Evolutionary conservation across 1,140 invertebrate species (phyloP).

Genomic region (Trachelipus rathkii): DNA sequence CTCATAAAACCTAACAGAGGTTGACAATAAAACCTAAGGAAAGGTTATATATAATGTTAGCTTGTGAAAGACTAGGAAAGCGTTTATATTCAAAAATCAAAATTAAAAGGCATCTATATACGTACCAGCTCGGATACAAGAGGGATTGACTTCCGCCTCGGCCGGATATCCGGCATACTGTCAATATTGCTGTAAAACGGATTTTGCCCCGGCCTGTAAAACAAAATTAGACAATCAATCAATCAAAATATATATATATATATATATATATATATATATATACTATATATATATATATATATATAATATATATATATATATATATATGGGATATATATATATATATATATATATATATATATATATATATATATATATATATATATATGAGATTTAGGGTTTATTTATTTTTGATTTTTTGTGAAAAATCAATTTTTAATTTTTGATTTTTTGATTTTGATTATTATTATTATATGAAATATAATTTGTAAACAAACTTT

Average conservation of each 20-base stretch:
- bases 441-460: no score
- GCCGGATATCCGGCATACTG: constrained; percentile 97
- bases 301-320: constrained; percentile 15
- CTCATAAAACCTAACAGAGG: not conserved
- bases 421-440: no score
- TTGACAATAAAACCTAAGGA: no score
- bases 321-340: constrained; percentile 6
- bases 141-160: constrained; percentile 91
- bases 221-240: not conserved
- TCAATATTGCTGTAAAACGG: constrained; percentile 99
- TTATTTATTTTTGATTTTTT: no score
- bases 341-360: not conserved
- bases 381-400: no score
- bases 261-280: constrained; percentile 15
- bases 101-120: constrained; percentile 46
- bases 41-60: no score
- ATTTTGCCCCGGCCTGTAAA: constrained; percentile 65
- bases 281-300: constrained; percentile 13
- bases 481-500: no score
- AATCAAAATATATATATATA: not conserved
- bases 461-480: no score
- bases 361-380: not conserved
- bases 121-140: constrained; percentile 98
- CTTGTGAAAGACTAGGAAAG: no score
- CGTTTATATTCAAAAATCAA: no score